Base-by-base conservation (phyloP, 2,888 invertebrate species). In the Julus scanicus region DNA sequence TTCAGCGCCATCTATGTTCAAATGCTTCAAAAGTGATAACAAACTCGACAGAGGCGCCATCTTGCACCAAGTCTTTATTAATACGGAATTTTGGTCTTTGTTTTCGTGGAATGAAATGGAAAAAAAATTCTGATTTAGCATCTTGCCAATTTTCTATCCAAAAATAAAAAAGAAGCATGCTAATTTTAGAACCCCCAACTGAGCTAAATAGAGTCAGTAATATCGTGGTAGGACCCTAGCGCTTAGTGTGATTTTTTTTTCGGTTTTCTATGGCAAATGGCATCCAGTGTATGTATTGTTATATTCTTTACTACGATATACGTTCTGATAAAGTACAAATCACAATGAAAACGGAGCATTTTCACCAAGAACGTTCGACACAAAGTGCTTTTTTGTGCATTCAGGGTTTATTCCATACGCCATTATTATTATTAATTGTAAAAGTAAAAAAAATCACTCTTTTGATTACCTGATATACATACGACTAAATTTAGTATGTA, bases 251-350 rank as follows among this genome's bases (percentile, higher is more conserved):
- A 39, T 80, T 39, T 80, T 44, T 44, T 44, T 44, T 13, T 80
- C 37, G 80, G 11, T 13, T 39, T 37, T 80, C 80, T 37, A 80
- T 80, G 80, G 37, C 37, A 80, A 80, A 37, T 80, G 80, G 80
- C 80, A 80, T 80, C 80, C 80, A 39, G 80, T 80, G 80, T 80
- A 29, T 80, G 80, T 80, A 80, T 80, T 80, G 80, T 80, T 80
- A 80, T 80, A 15, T 80, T 80, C 37, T 80, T 80, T 80, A 44
- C 85, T 85, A n/a, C 20, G 85, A 85, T 85, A 85, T 85, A 85
- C 85, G 85, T 85, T 85, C 85, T 85, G 85, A 85, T 39, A 85
- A 85, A 85, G 85, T 85, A 85, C 85, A 85, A 85, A 85, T 85
- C n/a, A 85, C n/a, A 85, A 48, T 4, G 37, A 37, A 80, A 80